Conservation (phyloP, 2,888 invertebrate genomes). For the Palloptera scutellata region DNA sequence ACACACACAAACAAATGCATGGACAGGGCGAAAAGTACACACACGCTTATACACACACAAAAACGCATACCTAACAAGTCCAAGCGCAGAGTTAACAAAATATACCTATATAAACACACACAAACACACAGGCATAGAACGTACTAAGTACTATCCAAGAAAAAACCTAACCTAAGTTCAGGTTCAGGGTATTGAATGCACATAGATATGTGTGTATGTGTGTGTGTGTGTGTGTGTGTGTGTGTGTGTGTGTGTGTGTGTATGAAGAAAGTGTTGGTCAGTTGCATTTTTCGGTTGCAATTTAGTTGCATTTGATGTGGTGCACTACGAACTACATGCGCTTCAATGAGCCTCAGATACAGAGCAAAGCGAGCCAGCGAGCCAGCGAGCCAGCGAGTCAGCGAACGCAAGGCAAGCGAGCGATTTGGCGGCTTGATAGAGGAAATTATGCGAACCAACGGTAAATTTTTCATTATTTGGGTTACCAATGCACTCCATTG, state of each 20-base stretch:
- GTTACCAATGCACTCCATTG: conserved; percentile 35
- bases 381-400: background rate
- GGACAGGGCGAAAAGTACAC: background rate
- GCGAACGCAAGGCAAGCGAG: background rate
- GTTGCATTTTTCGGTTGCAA: conserved; percentile 20
- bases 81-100: no score
- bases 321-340: conserved; percentile 39
- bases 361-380: conserved; percentile 31
- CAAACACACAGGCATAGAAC: no score
- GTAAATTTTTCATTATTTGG: conserved; percentile 44
- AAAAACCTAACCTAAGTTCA: no score
- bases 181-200: no score
- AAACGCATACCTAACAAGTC: no score
- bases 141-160: no score
- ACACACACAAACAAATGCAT: background rate
- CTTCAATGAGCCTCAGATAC: conserved; percentile 50
- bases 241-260: background rate
- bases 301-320: conserved; percentile 22
- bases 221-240: background rate
- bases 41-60: background rate
- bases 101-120: no score
- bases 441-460: conserved; percentile 55
- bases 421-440: conserved; percentile 46
- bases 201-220: background rate
- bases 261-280: conserved; percentile 22